Evolutionary conservation across 1,140 invertebrate genomes (phyloP).

Genomic region (roundworm (Caenorhabditis elegans)): WBcel235 BX284603.4:5859501-5860000

Average conservation of each 20-base stretch:
- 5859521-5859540: no score
- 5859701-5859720: slow-evolving; percentile 56
- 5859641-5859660: slow-evolving; percentile 62
- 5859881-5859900: slow-evolving; percentile 58
- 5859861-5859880: slow-evolving; percentile 67
- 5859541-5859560: no score
- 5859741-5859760: slow-evolving; percentile 59
- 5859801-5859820: background rate
- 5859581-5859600: background rate
- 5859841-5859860: slow-evolving; percentile 67
- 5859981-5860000: slow-evolving; percentile 6
- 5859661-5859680: slow-evolving; percentile 66
- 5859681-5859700: slow-evolving; percentile 62
- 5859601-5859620: background rate
- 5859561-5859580: background rate
- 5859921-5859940: slow-evolving; percentile 37
- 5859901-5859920: slow-evolving; percentile 46
- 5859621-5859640: slow-evolving; percentile 32
- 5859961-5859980: slow-evolving; percentile 14
- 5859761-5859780: slow-evolving; percentile 49
- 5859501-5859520: background rate
- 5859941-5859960: background rate
- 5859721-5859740: slow-evolving; percentile 43
- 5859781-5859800: slow-evolving; percentile 41
- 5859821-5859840: slow-evolving; percentile 43